Base-by-base conservation (phyloP, 1,140 invertebrate genomes). In the Lasioglossum baleicum region DNA sequence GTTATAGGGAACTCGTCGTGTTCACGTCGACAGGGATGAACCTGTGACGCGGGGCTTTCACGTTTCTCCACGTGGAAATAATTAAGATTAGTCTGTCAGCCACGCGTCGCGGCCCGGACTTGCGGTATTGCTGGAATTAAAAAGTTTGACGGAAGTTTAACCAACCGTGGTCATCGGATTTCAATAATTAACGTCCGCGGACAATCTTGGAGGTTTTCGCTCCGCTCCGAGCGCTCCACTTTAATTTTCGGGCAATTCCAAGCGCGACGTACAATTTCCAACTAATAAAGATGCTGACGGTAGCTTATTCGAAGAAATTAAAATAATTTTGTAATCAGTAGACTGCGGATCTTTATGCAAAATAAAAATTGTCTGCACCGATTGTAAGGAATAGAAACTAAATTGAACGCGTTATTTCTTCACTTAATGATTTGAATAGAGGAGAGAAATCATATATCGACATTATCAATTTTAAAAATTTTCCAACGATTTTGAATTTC, bases 11-110 rank as follows among this genome's bases (percentile, higher is more conserved):
- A 78, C 74, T 75, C 72, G 73, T 69, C 66, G 72, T 71, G 83
- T 81, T 51, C 71, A 48, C 81, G 75, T 85, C 80, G 80, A 78
- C 84, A 69, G 63, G 75, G 65, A 81, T 82, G 79, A 85, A 68
- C 60, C 61, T 44, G 64, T 74, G 76, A 73, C 70, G 69, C 13
- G 48, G 61, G 76, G 70, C 51, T 79, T 79, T 56, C 61, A 7
- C 70, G 61, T 31, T 42, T 20, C 48, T 65, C 22, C 20, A 48
- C 35, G 61, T 26, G 71, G 71, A 80, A 63, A 61, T 80, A 68
- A 80, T 80, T 80, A 80, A 80, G 72, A 80, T 75, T 63, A 75
- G 53, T 40, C 53, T 74, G 78, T 75, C 78, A 35, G 20, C 26
- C 40, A 42, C 13, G 44, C 66, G 65, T 48, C 26, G 20, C 40